Evolutionary conservation across 2,888 invertebrate species (phyloP).

Genomic region (Andrena fulva): DNA sequence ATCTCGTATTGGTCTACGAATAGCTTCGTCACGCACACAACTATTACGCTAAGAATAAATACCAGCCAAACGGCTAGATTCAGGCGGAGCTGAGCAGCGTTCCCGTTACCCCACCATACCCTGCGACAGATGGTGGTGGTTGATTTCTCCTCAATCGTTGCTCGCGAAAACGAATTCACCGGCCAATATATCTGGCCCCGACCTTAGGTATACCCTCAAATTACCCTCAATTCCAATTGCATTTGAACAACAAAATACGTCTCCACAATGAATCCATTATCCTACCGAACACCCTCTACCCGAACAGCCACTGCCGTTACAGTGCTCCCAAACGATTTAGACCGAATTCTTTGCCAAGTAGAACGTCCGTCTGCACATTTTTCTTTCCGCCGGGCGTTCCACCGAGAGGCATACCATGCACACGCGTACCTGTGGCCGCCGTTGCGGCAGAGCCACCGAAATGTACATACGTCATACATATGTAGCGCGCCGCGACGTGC

Average conservation of each 20-base stretch:
- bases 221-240: too few relatives aligned
- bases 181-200: too few relatives aligned
- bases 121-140: too few relatives aligned
- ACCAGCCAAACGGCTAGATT: too few relatives aligned
- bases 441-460: conserved; percentile 42
- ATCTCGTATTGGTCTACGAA: too few relatives aligned
- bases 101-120: too few relatives aligned
- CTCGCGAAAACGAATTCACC: too few relatives aligned
- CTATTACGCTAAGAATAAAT: too few relatives aligned
- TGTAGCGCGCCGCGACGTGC: conserved; percentile 68
- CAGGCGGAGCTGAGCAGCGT: too few relatives aligned
- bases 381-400: conserved; percentile 48
- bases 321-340: not conserved
- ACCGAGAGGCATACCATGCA: conserved; percentile 40
- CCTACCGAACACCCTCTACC: not conserved
- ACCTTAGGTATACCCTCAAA: too few relatives aligned
- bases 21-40: too few relatives aligned
- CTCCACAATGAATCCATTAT: not conserved
- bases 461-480: conserved; percentile 69
- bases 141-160: too few relatives aligned
- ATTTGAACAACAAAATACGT: not conserved
- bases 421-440: conserved; percentile 23
- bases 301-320: not conserved
- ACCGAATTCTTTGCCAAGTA: not conserved
- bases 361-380: not conserved